Percentiles rank a stretch among this genome's conserved stretches.
Evolutionary conservation across 2,888 invertebrate genomes (phyloP).

Genomic region (Xylophagus ater): DNA sequence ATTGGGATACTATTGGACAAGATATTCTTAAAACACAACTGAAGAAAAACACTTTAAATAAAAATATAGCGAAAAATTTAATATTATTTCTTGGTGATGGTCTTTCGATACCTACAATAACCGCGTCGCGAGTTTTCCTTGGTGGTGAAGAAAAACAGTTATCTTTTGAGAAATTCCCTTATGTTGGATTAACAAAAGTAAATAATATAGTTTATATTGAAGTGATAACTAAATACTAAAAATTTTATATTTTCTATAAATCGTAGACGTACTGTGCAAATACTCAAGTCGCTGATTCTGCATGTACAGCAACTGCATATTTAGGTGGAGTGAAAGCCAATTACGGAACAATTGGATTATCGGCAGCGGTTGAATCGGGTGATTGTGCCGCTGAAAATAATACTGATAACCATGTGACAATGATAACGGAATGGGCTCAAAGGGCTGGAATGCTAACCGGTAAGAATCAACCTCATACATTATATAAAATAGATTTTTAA

Average conservation of each 20-base stretch:
- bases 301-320: conserved; percentile 74
- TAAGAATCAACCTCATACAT: conserved; percentile 21
- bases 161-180: conserved; percentile 66
- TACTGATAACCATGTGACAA: conserved; percentile 48
- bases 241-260: background rate
- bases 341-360: conserved; percentile 63
- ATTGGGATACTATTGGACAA: conserved; percentile 42
- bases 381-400: conserved; percentile 54
- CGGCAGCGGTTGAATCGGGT: conserved; percentile 50
- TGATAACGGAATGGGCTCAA: conserved; percentile 63
- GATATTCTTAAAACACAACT: conserved; percentile 36
- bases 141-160: conserved; percentile 68
- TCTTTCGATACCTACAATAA: conserved; percentile 74
- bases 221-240: too few relatives aligned
- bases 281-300: conserved; percentile 72
- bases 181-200: conserved; percentile 66
- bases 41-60: conserved; percentile 29
- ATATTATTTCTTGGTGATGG: conserved; percentile 72
- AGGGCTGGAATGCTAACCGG: conserved; percentile 50
- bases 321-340: conserved; percentile 70
- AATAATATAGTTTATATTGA: too few relatives aligned
- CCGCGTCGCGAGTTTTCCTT: conserved; percentile 64
- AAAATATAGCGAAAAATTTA: conserved; percentile 45
- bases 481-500: too few relatives aligned
- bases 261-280: conserved; percentile 66